These are phyloP conservation scores for Suricata suricatta DNA, from an alignment of 2,113 vertebrate species.

Conservation along the genomic window DNA sequence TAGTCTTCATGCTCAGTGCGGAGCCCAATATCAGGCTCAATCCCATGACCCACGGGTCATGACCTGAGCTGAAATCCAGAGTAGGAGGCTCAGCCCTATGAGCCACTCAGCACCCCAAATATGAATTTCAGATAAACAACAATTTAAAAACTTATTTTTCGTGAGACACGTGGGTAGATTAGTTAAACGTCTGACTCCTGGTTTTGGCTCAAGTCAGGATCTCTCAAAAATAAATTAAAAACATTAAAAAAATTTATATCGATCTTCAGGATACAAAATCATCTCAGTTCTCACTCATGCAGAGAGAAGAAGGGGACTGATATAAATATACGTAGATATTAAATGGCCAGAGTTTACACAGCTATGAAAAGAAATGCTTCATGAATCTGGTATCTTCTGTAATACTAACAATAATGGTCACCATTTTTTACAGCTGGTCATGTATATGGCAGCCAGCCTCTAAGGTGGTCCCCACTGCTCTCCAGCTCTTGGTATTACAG, in stretches of 20 bases:
- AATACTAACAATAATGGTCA: not conserved
- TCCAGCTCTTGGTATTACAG: not conserved
- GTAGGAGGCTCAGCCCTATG: too few species aligned
- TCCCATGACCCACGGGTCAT: too few species aligned
- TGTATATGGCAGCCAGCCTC: fast-evolving
- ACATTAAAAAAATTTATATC: not conserved
- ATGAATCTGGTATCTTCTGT: not conserved
- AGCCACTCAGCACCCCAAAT: not conserved
- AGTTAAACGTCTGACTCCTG: too few species aligned
- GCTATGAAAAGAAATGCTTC: not conserved
- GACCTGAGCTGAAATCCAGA: too few species aligned
- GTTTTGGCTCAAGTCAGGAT: too few species aligned
- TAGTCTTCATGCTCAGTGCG: too few species aligned
- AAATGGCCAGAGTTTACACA: not conserved
- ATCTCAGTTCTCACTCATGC: not conserved
- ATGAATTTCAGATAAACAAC: not conserved
- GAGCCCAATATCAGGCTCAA: too few species aligned
- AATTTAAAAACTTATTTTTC: not conserved
- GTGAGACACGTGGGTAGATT: too few species aligned
- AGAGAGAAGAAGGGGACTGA: not conserved
- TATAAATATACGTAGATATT: not conserved
- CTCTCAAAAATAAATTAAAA: too few species aligned
- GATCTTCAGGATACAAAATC: not conserved
- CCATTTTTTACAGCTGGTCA: not conserved
- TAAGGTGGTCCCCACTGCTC: not conserved